These are phyloP conservation scores for Morpho helenor DNA, from an alignment of 2,888 invertebrate species.

Conservation along the genomic window DNA sequence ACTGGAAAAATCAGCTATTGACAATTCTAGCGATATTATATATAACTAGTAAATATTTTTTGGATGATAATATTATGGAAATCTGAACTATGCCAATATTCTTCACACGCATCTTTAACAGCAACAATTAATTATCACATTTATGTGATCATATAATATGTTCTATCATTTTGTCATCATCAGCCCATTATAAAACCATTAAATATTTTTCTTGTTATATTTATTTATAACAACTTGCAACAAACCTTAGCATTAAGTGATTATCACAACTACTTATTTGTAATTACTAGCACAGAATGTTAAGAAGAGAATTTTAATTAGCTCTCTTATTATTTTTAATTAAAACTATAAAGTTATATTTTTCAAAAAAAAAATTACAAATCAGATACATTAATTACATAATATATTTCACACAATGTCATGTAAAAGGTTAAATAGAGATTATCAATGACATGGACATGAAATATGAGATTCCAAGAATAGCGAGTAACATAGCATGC, in stretches of 20 bases:
- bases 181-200: slow-evolving; percentile 25
- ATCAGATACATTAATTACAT: slow-evolving; percentile 6
- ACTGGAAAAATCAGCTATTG: slow-evolving; percentile 12
- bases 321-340: slow-evolving; percentile 18
- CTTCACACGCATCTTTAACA: slow-evolving; percentile 21
- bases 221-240: slow-evolving; percentile 50
- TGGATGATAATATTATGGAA: slow-evolving; percentile 17
- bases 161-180: slow-evolving; percentile 14
- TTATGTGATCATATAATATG: slow-evolving; percentile 15
- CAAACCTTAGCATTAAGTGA: slow-evolving; percentile 60
- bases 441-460: slow-evolving; percentile 29
- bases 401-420: slow-evolving; percentile 23
- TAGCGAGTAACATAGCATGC: slow-evolving; percentile 16
- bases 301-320: slow-evolving; percentile 42
- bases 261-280: slow-evolving; percentile 60
- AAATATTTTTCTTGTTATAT: slow-evolving; percentile 32
- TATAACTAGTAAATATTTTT: slow-evolving; percentile 17
- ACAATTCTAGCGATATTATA: slow-evolving; percentile 23
- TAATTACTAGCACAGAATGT: slow-evolving; percentile 59
- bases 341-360: slow-evolving; percentile 15
- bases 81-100: slow-evolving; percentile 18
- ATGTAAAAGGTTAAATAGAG: slow-evolving; percentile 27
- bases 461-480: slow-evolving; percentile 42
- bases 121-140: slow-evolving; percentile 23
- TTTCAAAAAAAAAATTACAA: slow-evolving; percentile 14